Evolutionary conservation across 2,113 vertebrate species (phyloP).

Genomic region (Pandion haliaetus): DNA sequence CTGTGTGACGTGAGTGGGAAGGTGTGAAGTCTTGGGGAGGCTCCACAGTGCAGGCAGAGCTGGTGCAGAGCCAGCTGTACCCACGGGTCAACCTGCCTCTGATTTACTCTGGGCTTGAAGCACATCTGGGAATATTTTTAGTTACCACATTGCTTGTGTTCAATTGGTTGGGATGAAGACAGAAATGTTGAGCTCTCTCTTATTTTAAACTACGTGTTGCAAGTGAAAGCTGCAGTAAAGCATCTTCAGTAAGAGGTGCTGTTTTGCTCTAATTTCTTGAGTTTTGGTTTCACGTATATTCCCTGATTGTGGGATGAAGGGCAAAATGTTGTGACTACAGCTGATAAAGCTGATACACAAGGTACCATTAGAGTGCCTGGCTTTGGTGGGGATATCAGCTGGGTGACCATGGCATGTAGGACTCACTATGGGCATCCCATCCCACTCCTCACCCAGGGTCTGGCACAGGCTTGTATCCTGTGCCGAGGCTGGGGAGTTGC

Average conservation of each 20-base stretch:
- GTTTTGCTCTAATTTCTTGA: not conserved
- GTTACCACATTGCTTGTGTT: not conserved
- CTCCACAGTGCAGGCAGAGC: not conserved
- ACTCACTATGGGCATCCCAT: not conserved
- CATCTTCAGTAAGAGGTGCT: not conserved
- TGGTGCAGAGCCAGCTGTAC: not conserved
- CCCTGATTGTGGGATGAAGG: not conserved
- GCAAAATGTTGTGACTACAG: not conserved
- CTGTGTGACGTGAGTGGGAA: not conserved
- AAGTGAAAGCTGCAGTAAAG: not conserved
- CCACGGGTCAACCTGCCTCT: rapidly evolving
- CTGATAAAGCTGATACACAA: rapidly evolving
- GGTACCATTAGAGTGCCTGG: not conserved
- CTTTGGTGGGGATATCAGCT: not conserved
- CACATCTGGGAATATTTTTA: not conserved
- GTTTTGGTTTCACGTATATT: not conserved
- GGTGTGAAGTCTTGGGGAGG: not conserved
- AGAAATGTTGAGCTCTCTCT: not conserved
- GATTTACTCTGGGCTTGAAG: not conserved
- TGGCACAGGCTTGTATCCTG: rapidly evolving
- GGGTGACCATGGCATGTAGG: rapidly evolving
- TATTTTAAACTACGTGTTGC: not conserved
- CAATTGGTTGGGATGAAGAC: not conserved
- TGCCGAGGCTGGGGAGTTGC: rapidly evolving
- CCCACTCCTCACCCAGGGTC: not conserved